phyloP scores from a whole-genome alignment of 37 sponge, comb jelly and placozoan genomes.

The Oopsacas minuta region DNA sequence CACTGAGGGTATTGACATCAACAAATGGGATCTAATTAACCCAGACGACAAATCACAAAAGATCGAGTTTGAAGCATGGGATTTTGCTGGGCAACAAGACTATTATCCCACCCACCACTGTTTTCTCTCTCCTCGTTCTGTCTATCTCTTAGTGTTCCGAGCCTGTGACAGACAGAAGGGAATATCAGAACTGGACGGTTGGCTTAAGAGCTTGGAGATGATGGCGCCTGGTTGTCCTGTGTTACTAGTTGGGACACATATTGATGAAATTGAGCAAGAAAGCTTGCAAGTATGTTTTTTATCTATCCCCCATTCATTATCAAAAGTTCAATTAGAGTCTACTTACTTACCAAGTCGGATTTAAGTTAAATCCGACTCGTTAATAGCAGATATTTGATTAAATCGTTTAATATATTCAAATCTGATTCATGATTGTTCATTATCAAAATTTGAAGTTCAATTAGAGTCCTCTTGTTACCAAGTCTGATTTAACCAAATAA shows the following conservation, averaged over 20 bases:
- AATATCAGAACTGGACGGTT: neutral
- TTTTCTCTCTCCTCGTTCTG: neutral
- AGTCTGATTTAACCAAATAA: too few species aligned
- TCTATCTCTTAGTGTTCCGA: neutral
- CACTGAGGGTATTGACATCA: constrained; percentile 1
- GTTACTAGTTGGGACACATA: constrained; percentile 7
- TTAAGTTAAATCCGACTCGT: too few species aligned
- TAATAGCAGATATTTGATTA: too few species aligned
- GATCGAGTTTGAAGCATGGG: constrained; percentile 10
- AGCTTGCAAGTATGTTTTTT: neutral
- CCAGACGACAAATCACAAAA: neutral
- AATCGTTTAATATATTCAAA: too few species aligned
- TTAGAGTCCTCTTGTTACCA: too few species aligned
- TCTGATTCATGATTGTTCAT: too few species aligned
- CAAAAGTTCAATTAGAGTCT: too few species aligned
- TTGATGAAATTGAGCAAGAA: constrained; percentile 16
- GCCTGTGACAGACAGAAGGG: constrained; percentile 3
- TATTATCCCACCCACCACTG: neutral
- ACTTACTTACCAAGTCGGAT: too few species aligned
- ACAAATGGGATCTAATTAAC: neutral
- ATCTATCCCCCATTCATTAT: too few species aligned
- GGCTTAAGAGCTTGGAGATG: constrained; percentile 10
- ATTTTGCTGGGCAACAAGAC: neutral
- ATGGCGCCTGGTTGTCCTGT: constrained; percentile 15
- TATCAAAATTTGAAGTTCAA: too few species aligned